A percentile compares a stretch with the other conserved stretches of the same genome.
Conservation (phyloP, 2,888 invertebrate species). For the Orchestes rusci region DNA sequence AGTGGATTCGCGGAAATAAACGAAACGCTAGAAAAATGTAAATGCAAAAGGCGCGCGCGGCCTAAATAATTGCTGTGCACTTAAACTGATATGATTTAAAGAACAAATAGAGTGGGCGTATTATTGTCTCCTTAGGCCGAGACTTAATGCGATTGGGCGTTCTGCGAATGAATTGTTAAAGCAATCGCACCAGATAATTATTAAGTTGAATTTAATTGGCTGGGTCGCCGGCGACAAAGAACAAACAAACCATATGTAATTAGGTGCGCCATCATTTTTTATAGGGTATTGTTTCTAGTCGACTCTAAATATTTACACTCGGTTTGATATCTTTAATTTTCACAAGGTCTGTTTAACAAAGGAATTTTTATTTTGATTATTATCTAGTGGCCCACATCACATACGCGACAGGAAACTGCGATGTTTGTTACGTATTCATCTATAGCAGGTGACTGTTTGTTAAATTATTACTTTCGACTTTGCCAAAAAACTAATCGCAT, state of each 20-base stretch:
- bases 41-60: background rate
- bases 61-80: no score
- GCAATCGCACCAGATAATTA: conserved; percentile 17
- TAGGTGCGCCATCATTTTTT: conserved; percentile 23
- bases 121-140: conserved; percentile 6
- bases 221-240: conserved; percentile 16
- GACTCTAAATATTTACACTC: conserved; percentile 20
- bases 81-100: conserved; percentile 3
- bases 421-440: no score
- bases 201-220: conserved; percentile 19
- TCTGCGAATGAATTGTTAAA: conserved; percentile 11
- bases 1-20: no score
- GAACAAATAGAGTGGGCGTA: conserved; percentile 11
- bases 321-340: conserved; percentile 18
- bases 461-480: background rate
- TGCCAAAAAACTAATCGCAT: conserved; percentile 1
- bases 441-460: no score
- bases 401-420: background rate
- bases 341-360: conserved; percentile 14
- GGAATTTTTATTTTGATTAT: conserved; percentile 2
- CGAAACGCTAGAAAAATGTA: no score
- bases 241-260: conserved; percentile 24
- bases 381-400: background rate
- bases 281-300: conserved; percentile 19
- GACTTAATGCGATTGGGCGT: conserved; percentile 15